These are phyloP conservation scores for Danaus melanippus DNA, from an alignment of 1,140 invertebrate genomes.

Conservation along the genomic window DNA sequence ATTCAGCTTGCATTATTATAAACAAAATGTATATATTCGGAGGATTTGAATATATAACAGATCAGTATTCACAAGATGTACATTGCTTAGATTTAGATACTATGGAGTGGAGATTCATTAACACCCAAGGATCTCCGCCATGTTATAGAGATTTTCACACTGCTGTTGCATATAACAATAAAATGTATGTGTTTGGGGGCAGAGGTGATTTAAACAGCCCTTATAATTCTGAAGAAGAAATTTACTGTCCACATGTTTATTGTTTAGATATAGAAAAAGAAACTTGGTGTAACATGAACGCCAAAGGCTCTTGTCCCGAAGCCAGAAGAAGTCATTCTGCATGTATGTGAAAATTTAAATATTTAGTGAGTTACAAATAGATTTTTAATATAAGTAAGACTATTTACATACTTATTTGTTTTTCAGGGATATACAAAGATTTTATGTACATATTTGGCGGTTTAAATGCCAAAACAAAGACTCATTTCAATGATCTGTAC, in stretches of 20 bases:
- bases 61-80: slow-evolving; percentile 86
- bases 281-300: slow-evolving; percentile 77
- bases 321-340: slow-evolving; percentile 91
- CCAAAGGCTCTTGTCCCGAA: slow-evolving; percentile 74
- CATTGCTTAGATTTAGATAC: slow-evolving; percentile 83
- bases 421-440: slow-evolving; percentile 78
- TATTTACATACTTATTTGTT: slow-evolving; percentile 1
- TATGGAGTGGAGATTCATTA: slow-evolving; percentile 79
- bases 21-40: slow-evolving; percentile 93
- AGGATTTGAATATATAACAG: slow-evolving; percentile 85
- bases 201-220: slow-evolving; percentile 79
- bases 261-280: slow-evolving; percentile 81
- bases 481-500: slow-evolving; percentile 88
- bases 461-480: slow-evolving; percentile 81
- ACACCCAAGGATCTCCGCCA: slow-evolving; percentile 75
- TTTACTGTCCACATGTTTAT: slow-evolving; percentile 84
- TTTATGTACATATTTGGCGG: slow-evolving; percentile 91
- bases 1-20: slow-evolving; percentile 87
- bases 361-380: background rate
- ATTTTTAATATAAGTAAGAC: background rate
- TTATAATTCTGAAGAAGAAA: slow-evolving; percentile 78
- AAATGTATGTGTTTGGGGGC: slow-evolving; percentile 92
- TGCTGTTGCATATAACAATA: slow-evolving; percentile 79
- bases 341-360: slow-evolving; percentile 73
- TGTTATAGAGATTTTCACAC: slow-evolving; percentile 91